Evolutionary conservation across 2,888 invertebrate genomes (phyloP).

Genomic region (Schizaphis graminum): DNA sequence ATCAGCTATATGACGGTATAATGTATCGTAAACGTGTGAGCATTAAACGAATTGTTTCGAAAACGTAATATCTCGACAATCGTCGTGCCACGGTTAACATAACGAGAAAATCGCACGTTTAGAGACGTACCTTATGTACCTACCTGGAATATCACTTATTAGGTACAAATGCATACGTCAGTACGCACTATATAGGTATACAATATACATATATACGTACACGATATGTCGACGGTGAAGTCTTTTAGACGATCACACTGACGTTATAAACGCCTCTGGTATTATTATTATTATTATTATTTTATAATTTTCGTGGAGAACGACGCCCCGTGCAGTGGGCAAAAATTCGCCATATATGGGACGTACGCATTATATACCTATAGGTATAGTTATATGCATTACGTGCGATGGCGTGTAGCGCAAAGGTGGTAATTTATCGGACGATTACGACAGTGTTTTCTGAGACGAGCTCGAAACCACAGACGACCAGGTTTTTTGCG

Average conservation of each 20-base stretch:
- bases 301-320: background rate
- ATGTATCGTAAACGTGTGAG: background rate
- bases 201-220: too few species aligned
- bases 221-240: background rate
- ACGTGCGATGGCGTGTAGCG: background rate
- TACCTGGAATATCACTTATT: background rate
- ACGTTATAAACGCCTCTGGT: background rate
- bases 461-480: background rate
- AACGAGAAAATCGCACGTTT: background rate
- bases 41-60: background rate
- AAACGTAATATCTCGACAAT: background rate
- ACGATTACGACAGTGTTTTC: conserved; percentile 9
- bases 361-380: background rate
- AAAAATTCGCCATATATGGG: background rate
- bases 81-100: background rate
- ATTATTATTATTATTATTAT: background rate
- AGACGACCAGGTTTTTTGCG: background rate
- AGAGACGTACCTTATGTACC: background rate
- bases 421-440: background rate
- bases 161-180: background rate
- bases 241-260: background rate
- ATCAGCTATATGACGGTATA: background rate
- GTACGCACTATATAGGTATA: too few species aligned
- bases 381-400: too few species aligned
- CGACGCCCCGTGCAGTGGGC: background rate